Evolutionary conservation across 1,140 invertebrate genomes (phyloP), one percentile per base, ranked within the genome.

Genomic region (Ptiloglossa arizonensis): DNA sequence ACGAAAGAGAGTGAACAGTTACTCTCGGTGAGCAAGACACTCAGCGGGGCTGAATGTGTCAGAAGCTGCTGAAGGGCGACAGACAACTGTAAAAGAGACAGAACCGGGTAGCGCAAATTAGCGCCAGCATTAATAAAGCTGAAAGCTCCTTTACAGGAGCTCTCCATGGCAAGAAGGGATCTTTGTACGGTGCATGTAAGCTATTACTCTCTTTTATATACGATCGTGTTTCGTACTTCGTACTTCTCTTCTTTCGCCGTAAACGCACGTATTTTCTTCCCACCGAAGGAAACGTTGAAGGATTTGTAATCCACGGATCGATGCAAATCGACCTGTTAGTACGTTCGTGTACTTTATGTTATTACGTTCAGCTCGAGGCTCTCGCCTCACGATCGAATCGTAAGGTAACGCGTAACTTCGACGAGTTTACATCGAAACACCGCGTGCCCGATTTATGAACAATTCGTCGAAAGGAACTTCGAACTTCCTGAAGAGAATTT

Each of bases 61-160:
- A 56, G 72, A 44, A 24, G 8, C 17, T 29, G 38, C 46, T 67
- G 72, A 74, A 74, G 11, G 17, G 27, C n/a, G 76, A 79, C 27
- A 27, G 67, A 75, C 56, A 27, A 38, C 63, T 24, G 38, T 15
- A 22, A 59, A 46, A 41, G 44, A 60, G 50, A 50, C 72, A 48
- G 11, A 29, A 11, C 35, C 19, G 32, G 56, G 22, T 48, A 24
- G 64, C 17, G 29, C n/a, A 57, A 81, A 86, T 86, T 82, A 75
- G 38, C n/a, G 27, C 15, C 17, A 17, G 46, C 19, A 52, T 77
- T 83, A 80, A 86, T 74, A 77, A 71, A 76, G 24, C 69, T 59
- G 56, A 83, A 64, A 80, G 48, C 59, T 32, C 24, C 32, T 54
- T 73, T 80, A 64, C 27, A 56, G 32, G 35, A 57, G 22, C 24